Evolutionary conservation across 53 echinoderm and acorn worm genomes (phyloP), one percentile per base, ranked within the genome.

Genomic region (Stichopus horrens): DNA sequence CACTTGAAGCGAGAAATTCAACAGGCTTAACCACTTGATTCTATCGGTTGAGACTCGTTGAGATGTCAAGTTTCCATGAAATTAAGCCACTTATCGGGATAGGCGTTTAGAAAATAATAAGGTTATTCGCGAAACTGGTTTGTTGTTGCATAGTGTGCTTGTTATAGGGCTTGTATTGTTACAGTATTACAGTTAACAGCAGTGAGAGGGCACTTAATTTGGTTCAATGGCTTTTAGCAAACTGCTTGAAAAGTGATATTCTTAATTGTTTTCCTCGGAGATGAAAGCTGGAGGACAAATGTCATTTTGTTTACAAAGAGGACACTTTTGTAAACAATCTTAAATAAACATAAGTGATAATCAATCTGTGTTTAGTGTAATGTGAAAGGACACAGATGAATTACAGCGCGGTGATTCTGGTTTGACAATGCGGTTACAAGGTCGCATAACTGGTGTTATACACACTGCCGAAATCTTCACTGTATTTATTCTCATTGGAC

Each of bases 1-100:
- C 81, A 81, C 58, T 57, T 81, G 57, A 81, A 81, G 81, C 81
- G 81, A 81, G 81, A 81, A 56, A 81, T 81, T 81, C 57, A 58
- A 81, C 81, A 81, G 57, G 81, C 56, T 58, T 4, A 81, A 22
- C 56, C 58, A 81, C 81, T 81, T 81, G 20, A 81, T 23, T 81
- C 56, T 20, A 81, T 81, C 57, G 81, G 56, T 81, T 81, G 81
- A 22, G 19, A 56, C 14, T 58, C 81, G 56, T 71, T 71, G 21
- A 57, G 19, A 57, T 81, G 9, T 56, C 81, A 81, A 81, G 81
- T 81, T 81, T 55, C 56, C 54, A 58, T 58, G 58, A 58, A 81
- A 81, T 20, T 81, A 57, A 58, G 58, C 81, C 81, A 81, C 81
- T 58, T 81, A 81, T 57, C 56, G 58, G 57, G 57, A 23, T 21